Percentiles rank a stretch among this genome's conserved stretches.
Conservation (phyloP, 2,113 vertebrate species). For the Riparia riparia region DNA sequence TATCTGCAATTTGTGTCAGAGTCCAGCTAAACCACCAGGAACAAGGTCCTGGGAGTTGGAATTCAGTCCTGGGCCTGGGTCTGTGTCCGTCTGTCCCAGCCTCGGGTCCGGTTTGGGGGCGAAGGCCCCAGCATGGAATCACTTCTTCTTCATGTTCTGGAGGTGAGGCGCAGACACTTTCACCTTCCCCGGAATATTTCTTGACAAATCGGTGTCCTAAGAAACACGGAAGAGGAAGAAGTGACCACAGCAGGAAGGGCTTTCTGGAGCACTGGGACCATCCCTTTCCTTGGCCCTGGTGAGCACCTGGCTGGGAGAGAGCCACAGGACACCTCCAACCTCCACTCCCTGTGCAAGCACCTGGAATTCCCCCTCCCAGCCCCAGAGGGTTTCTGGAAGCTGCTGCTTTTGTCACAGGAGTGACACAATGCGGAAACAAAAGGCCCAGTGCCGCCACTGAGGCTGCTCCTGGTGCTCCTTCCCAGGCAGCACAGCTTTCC, state of each 20-base stretch:
- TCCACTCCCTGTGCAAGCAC: neutral
- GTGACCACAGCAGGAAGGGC: accelerated
- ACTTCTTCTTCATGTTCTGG: conserved; percentile 90
- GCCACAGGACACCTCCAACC: neutral
- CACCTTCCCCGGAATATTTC: conserved; percentile 97
- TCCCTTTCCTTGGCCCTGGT: no score
- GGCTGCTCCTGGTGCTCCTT: neutral
- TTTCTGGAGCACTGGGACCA: neutral
- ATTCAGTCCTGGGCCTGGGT: accelerated
- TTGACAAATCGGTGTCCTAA: conserved; percentile 93
- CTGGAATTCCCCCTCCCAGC: neutral
- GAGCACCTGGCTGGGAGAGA: no score
- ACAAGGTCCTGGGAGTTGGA: neutral
- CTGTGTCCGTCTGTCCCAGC: neutral
- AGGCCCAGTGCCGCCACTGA: accelerated
- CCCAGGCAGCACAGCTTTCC: neutral
- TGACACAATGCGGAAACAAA: accelerated
- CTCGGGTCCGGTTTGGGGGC: accelerated
- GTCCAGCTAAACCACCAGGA: neutral
- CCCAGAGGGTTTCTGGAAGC: accelerated
- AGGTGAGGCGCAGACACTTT: conserved; percentile 97
- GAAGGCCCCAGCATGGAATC: neutral
- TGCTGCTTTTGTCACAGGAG: neutral
- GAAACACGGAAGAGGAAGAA: neutral
- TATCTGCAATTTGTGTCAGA: neutral